Conservation (phyloP, 2,888 invertebrate genomes). For the Hydrotaea diabolus region DNA sequence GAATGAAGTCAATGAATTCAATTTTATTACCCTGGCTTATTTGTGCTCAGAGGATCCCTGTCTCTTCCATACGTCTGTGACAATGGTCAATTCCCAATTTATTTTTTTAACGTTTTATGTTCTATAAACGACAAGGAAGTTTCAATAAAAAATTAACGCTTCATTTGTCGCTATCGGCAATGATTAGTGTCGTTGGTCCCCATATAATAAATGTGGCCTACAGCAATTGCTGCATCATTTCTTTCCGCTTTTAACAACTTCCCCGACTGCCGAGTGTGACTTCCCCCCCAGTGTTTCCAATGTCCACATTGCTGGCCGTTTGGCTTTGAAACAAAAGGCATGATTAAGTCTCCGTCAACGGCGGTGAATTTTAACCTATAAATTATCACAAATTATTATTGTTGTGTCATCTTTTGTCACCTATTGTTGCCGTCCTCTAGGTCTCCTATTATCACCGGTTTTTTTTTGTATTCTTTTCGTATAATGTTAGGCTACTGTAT, state of each 20-base stretch:
- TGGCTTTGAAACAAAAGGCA: neutral
- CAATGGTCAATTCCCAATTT: too few relatives aligned
- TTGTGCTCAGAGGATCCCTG: too few relatives aligned
- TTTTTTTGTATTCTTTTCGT: too few relatives aligned
- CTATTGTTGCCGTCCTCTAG: constrained; percentile 14
- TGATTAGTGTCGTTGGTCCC: constrained; percentile 11
- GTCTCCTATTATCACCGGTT: neutral
- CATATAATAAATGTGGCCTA: neutral
- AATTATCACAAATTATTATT: constrained; percentile 60
- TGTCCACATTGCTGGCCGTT: neutral
- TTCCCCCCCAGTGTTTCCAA: too few relatives aligned
- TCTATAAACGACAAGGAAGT: neutral
- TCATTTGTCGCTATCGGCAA: neutral
- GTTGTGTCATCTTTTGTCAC: constrained; percentile 63
- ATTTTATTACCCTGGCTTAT: too few relatives aligned
- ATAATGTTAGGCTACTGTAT: constrained; percentile 5
- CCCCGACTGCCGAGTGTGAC: too few relatives aligned
- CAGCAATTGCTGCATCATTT: neutral
- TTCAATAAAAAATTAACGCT: constrained; percentile 5
- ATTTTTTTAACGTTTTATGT: too few relatives aligned
- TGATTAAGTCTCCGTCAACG: constrained; percentile 4
- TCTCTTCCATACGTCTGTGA: too few relatives aligned
- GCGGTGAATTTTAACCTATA: constrained; percentile 21
- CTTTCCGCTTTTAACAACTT: neutral
- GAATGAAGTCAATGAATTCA: too few relatives aligned